Conservation (phyloP, 2,797 vertebrate genomes). For the Fundulus diaphanus region DNA sequence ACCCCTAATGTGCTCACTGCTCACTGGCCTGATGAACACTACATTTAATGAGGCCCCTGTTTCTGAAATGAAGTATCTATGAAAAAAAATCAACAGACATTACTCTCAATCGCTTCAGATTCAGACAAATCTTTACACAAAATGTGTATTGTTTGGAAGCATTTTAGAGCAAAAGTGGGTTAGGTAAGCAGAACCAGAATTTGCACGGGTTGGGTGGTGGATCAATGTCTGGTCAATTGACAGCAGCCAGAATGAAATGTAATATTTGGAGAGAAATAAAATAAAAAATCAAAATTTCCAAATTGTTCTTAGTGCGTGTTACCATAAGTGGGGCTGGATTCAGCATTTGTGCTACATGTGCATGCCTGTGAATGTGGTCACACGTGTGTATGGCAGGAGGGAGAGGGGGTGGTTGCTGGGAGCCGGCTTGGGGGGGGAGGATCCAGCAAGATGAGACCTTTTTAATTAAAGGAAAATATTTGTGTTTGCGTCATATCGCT, state of each 20-base stretch:
- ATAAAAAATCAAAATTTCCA: constrained; percentile 67
- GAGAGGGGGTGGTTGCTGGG: constrained; percentile 29
- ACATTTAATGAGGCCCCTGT: constrained; percentile 83
- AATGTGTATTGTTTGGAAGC: neutral
- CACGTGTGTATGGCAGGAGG: constrained; percentile 13
- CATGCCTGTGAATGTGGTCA: constrained; percentile 17
- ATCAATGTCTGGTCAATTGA: neutral
- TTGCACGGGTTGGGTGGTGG: neutral
- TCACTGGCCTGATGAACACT: constrained; percentile 77
- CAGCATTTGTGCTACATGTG: constrained; percentile 2
- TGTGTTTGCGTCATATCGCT: constrained; percentile 73
- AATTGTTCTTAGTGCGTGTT: constrained; percentile 46
- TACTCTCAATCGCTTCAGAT: constrained; percentile 73
- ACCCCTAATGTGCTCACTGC: constrained; percentile 83
- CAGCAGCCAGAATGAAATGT: neutral
- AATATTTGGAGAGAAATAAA: constrained; percentile 50
- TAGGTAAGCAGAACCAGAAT: neutral
- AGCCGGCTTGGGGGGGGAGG: constrained; percentile 68
- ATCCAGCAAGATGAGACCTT: constrained; percentile 67
- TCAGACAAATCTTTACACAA: constrained; percentile 31
- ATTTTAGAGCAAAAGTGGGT: neutral
- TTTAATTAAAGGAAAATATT: constrained; percentile 85
- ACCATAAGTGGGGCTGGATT: constrained; percentile 23
- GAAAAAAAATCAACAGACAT: constrained; percentile 82
- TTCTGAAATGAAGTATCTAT: constrained; percentile 82